phyloP scores from a whole-genome alignment of 2,113 vertebrate genomes.

The Limnothrissa miodon region DNA sequence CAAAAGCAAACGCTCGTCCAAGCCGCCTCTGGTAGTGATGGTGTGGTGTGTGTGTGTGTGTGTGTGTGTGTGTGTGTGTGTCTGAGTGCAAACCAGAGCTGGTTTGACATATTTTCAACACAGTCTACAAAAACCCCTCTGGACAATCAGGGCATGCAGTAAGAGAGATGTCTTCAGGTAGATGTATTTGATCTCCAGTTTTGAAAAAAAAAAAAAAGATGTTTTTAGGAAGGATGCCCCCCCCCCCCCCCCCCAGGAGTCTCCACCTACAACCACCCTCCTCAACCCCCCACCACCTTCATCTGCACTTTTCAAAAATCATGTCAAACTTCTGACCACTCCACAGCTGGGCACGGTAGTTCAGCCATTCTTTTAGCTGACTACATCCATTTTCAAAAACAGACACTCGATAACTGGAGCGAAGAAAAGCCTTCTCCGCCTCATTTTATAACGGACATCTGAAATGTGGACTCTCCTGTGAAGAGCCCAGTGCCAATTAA shows the following conservation, averaged over 20 bases:
- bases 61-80: no score
- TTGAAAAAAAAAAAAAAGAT: neutral
- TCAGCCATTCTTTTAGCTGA: neutral
- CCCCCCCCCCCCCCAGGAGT: neutral
- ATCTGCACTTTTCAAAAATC: neutral
- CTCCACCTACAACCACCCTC: neutral
- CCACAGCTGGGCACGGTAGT: neutral
- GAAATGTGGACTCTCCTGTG: neutral
- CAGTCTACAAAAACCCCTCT: neutral
- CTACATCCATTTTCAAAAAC: neutral
- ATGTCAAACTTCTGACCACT: neutral
- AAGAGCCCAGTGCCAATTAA: neutral
- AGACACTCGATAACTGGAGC: neutral
- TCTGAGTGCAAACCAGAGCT: no score
- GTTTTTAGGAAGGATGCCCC: neutral
- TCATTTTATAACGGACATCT: neutral
- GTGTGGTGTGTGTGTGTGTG: neutral
- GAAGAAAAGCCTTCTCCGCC: neutral
- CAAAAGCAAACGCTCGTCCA: neutral
- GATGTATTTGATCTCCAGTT: conserved; percentile 8
- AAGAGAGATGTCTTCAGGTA: neutral
- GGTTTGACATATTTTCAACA: conserved; percentile 2
- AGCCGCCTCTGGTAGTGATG: neutral
- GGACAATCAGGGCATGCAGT: neutral
- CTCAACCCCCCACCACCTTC: neutral